These are phyloP conservation scores for Sebastes steindachneri DNA, from an alignment of 2,797 vertebrate genomes.

Conservation along the genomic window DNA sequence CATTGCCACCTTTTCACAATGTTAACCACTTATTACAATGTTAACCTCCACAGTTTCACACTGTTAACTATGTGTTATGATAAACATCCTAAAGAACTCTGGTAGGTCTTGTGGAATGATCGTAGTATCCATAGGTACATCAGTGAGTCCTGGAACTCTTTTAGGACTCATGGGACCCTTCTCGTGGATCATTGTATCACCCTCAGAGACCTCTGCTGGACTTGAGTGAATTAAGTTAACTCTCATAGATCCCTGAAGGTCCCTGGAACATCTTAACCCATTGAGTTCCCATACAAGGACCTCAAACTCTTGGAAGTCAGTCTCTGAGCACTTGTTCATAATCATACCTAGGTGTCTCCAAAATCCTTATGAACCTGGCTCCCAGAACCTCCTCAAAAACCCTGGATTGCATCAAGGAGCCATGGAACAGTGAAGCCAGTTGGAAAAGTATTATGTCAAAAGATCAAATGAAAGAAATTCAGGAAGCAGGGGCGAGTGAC, in stretches of 20 bases:
- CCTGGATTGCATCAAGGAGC: not conserved
- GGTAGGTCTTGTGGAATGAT: not conserved
- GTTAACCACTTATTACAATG: not conserved
- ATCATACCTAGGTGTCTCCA: not conserved
- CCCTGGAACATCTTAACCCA: not conserved
- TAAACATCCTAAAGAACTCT: not conserved
- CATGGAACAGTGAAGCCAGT: not conserved
- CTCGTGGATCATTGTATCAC: not conserved
- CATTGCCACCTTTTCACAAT: not conserved
- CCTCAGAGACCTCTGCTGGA: not conserved
- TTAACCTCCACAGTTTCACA: not conserved
- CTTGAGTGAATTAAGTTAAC: not conserved
- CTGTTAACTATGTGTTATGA: not conserved
- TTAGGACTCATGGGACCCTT: not conserved
- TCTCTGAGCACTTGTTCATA: not conserved
- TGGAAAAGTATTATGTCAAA: conserved; percentile 29
- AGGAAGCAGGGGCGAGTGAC: conserved; percentile 23
- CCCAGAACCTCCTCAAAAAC: not conserved
- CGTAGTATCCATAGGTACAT: not conserved
- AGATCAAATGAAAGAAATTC: not conserved
- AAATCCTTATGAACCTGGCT: not conserved
- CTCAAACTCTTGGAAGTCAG: not conserved
- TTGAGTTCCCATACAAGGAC: not conserved
- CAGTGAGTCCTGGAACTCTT: not conserved
- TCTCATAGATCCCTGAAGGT: not conserved